Base-by-base conservation (phyloP, 1,140 invertebrate genomes). In the Drosophila littoralis region DNA sequence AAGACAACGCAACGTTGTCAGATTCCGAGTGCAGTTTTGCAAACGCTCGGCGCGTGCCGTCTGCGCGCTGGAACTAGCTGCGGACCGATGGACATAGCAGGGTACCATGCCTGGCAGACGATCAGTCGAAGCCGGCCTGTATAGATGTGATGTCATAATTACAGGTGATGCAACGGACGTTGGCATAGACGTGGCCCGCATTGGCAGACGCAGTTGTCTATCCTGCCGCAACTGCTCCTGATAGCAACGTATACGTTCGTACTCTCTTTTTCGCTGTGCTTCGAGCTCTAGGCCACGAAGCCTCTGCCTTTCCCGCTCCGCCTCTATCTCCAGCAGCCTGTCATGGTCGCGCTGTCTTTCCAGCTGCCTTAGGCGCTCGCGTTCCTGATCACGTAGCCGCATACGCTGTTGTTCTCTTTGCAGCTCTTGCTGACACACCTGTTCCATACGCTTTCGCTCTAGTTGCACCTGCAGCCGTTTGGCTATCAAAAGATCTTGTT, bases 71-170 rank as follows among this genome's bases (percentile, higher is more conserved):
- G 42, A 28, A n/a, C 8, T 38, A 12, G n/a, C 22, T 10, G 0
- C 28, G 3, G 15, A 12, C 7, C 35, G 13, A 0, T 36, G 35
- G 1, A 78, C 58, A 51, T 60, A 45, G 15, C 63, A 91, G 2
- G 80, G 69, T 38, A 78, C 61, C 75, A 83, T 91, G 9, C 83
- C 74, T 2, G 88, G 88, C 54, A 91, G 63, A 2, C 88, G 88
- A 7, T 84, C 88, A 4, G 54, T 59, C 0, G 80, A 79, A 9
- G 63, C 12, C 1, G 8, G 60, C 0, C 60, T 36, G 1, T 54
- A 57, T 9, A 88, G 43, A 12, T 89, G 77, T 0, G 80, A 83
- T 7, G 59, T 72, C 71, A 78, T 73, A 0, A 43, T 36, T 5
- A 84, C 61, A 0, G 72, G 38, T 7, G 60, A 28, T 7, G 13